Evolutionary conservation across 2,113 vertebrate genomes (phyloP).

Genomic region (Daphoenositta chrysoptera): DNA sequence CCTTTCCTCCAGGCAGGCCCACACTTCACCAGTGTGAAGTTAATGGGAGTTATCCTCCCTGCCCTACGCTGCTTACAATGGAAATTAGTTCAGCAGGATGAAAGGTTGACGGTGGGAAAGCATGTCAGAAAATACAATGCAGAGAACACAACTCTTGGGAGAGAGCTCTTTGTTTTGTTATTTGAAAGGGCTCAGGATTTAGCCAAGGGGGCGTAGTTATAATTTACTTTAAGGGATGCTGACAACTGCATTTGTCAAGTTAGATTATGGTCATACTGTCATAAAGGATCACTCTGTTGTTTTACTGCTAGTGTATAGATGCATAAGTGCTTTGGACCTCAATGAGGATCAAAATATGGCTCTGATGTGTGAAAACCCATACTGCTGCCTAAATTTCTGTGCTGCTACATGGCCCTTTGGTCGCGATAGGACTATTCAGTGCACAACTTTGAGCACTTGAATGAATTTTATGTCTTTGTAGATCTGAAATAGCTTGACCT

Average conservation of each 20-base stretch:
- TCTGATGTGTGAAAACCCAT: background rate
- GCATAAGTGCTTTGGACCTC: constrained; percentile 16
- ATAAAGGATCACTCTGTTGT: constrained; percentile 46
- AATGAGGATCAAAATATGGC: constrained; percentile 9
- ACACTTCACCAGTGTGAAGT: background rate
- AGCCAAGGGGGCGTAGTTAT: constrained; percentile 28
- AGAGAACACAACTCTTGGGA: constrained; percentile 51
- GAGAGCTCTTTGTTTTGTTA: constrained; percentile 46
- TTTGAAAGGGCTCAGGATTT: constrained; percentile 49
- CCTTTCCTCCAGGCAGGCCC: background rate
- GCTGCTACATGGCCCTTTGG: background rate
- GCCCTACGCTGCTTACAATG: background rate
- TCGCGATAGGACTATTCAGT: background rate
- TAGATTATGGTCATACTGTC: constrained; percentile 29
- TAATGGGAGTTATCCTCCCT: background rate
- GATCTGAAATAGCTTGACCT: background rate
- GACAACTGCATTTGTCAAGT: constrained; percentile 63
- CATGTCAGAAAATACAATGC: constrained; percentile 48
- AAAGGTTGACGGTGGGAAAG: constrained; percentile 51
- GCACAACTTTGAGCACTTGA: background rate
- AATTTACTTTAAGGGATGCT: constrained; percentile 60
- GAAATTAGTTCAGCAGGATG: constrained; percentile 10
- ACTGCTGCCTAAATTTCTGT: background rate
- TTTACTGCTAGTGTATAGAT: constrained; percentile 33
- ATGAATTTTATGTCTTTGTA: constrained; percentile 11